Base-by-base conservation (phyloP, 2,113 vertebrate genomes). In the Muntiacus muntjak region DNA sequence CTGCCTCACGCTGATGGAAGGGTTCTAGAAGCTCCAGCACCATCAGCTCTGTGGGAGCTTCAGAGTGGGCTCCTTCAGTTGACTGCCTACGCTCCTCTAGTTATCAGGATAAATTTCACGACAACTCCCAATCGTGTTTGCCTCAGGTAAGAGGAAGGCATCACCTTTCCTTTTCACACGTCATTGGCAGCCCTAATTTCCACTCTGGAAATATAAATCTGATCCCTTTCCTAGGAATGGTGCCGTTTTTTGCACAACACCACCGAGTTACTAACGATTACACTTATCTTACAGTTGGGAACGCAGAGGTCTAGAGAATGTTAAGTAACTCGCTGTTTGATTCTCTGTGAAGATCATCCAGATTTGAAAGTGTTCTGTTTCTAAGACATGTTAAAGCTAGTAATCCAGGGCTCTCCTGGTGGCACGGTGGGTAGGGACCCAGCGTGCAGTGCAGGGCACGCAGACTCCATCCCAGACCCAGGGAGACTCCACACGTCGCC, bases 381-480 rank as follows among this genome's bases (percentile, higher is more conserved):
- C 19, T 54, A 57, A 54, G 47, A 58, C 17, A 13, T 8, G 52
- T 52, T 11, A 58, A 90, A 74, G 23, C 13, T 16, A n/a, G 19
- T 62, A 52, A 78, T 84, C 26, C 28, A 78, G 15, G 67, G 43
- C 36, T 40, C 40, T 40, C 67, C 67, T 6, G 21, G 36, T 74
- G 2, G 36, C 10, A 3, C 36, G 25, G 36, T 1, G 1, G 67
- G 12, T 40, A 12, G n/a, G n/a, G 23, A 12, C 23, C 67, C n/a
- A 40, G 5, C 19, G 23, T 25, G 67, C 19, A 40, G 19, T 12
- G 67, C 67, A 40, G 5, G 64, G 36, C 2, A 40, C 67, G 23
- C 67, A 0, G 21, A 13, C 40, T 23, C 67, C 36, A 40, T 74
- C 67, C 67, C 67, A 13, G 67, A 74, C 36, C 67, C n/a, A 25